Evolutionary conservation across 2,797 vertebrate species (phyloP).

Genomic region (Syngnathus rostellatus): DNA sequence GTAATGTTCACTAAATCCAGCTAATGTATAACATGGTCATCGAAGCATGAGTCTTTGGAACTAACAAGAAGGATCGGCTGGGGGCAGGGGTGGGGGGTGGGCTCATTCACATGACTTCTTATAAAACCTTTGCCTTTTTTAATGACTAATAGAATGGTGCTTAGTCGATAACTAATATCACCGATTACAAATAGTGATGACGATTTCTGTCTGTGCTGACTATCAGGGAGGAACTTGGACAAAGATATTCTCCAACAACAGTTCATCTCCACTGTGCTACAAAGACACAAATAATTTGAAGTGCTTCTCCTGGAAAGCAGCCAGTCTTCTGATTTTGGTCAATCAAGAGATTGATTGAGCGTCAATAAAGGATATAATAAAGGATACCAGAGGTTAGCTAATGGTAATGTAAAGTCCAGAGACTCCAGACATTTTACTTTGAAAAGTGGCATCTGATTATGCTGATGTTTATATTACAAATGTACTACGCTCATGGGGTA

Average conservation of each 20-base stretch:
- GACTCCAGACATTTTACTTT: neutral
- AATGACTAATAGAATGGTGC: neutral
- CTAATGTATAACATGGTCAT: neutral
- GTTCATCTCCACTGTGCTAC: slow-evolving; percentile 69
- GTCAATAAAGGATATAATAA: neutral
- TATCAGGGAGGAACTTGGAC: slow-evolving; percentile 86
- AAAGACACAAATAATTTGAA: neutral
- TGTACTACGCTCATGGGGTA: neutral
- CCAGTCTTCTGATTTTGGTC: neutral
- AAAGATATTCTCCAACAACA: slow-evolving; percentile 74
- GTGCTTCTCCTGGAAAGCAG: neutral
- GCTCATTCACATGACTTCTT: neutral
- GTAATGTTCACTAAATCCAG: neutral
- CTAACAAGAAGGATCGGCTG: neutral
- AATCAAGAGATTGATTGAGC: neutral
- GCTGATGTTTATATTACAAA: neutral
- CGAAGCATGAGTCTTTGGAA: neutral
- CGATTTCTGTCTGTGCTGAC: slow-evolving; percentile 19
- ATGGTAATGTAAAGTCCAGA: neutral
- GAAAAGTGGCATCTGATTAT: neutral
- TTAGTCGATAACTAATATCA: neutral
- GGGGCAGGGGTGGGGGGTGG: too few species aligned
- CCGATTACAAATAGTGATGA: neutral
- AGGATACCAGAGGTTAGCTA: neutral
- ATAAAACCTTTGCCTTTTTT: neutral